Conservation (phyloP, 2,888 invertebrate genomes). For the Ptycholaimellus sp. region DNA sequence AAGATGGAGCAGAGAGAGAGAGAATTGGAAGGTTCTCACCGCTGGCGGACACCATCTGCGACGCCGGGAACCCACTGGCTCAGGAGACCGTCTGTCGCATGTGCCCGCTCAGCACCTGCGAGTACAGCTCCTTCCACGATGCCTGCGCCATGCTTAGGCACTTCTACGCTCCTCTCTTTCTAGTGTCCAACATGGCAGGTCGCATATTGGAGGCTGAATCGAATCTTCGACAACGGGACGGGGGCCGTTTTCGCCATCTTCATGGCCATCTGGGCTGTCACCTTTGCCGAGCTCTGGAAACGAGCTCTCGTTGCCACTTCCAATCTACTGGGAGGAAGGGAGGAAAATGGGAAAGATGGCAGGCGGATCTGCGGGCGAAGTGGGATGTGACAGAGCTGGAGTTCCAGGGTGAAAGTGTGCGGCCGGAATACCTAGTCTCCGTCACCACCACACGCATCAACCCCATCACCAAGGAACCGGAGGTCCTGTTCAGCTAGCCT, state of each 20-base stretch:
- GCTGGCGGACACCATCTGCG: background rate
- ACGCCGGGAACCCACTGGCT: constrained; percentile 32
- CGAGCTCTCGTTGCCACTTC: no score
- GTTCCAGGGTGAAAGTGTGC: background rate
- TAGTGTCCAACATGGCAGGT: no score
- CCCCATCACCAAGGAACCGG: background rate
- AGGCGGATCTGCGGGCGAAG: background rate
- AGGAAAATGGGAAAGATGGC: no score
- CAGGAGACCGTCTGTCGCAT: constrained; percentile 65
- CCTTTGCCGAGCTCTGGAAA: background rate
- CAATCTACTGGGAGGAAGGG: no score
- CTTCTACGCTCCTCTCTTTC: no score
- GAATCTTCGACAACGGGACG: background rate
- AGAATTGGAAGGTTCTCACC: no score
- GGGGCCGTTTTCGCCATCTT: background rate
- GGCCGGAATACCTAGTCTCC: background rate
- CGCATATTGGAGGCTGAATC: no score
- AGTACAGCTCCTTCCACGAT: constrained; percentile 51
- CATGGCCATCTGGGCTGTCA: constrained; percentile 2
- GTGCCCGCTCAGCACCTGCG: constrained; percentile 47
- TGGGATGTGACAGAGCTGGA: background rate
- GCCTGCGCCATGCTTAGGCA: no score
- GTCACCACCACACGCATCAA: background rate
- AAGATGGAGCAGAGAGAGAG: no score
- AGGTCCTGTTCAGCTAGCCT: no score